Evolutionary conservation across 2,888 invertebrate species (phyloP).

Genomic region (Uropetala carovei): DNA sequence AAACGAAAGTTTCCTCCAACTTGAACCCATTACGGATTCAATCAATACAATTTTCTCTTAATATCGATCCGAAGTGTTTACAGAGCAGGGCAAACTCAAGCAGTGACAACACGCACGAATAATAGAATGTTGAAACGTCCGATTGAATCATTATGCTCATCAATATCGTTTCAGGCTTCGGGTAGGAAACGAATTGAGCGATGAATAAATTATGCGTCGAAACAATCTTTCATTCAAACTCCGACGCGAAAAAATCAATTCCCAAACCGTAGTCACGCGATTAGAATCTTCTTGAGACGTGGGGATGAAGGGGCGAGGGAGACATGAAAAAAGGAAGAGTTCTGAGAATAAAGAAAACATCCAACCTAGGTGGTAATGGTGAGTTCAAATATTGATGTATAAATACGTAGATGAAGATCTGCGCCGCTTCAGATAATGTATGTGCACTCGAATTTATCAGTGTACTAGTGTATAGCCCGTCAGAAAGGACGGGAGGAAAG

Average conservation of each 20-base stretch:
- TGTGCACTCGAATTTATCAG: too few species aligned
- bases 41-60: too few species aligned
- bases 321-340: background rate
- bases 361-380: background rate
- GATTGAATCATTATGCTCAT: background rate
- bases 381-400: background rate
- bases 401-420: too few species aligned
- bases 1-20: too few species aligned
- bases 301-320: background rate
- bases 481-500: too few species aligned
- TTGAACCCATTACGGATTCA: too few species aligned
- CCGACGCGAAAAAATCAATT: background rate
- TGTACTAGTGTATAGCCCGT: too few species aligned
- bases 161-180: background rate
- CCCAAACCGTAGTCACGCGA: background rate
- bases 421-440: too few species aligned
- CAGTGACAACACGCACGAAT: background rate
- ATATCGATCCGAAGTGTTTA: background rate
- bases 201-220: background rate
- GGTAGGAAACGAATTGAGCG: background rate
- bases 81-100: background rate
- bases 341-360: background rate
- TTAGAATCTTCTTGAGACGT: background rate
- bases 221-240: background rate
- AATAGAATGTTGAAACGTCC: background rate